Evolutionary conservation across 2,888 invertebrate species (phyloP), one percentile per base, ranked within the genome.

Genomic region (Drosophila subsilvestris): DNA sequence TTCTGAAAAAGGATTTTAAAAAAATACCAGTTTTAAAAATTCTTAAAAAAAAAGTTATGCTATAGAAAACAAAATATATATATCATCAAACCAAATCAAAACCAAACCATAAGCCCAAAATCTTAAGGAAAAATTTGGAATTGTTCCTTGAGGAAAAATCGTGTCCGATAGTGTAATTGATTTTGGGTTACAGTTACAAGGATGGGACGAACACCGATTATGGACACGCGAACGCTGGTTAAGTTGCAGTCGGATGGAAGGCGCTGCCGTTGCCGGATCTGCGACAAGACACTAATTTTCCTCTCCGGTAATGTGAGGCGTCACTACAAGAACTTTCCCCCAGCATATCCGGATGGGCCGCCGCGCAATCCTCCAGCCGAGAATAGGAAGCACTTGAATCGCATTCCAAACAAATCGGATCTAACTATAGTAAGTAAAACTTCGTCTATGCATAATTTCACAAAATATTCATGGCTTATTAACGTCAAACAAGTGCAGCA

Each of bases 291-390:
- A 10, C 42, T 62, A n/a, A 54, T 18, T 20, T 48, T 20, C 29
- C 56, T 37, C 4, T 29, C 55, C 47, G 47, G 55, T 5, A 62
- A 62, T 62, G 54, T 62, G 18, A 25, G 43, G 3, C 42, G 62
- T 4, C 62, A 56, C 48, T 62, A 56, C 6, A 48, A 42, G 14
- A 62, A 25, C 20, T 47, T 20, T 20, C 47, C 27, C 62, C 2
- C 20, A 37, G 37, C n/a, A 56, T 27, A 37, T 47, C 10, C 55
- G 29, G 29, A 55, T 12, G 32, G 45, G 32, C 9, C 32, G 14
- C 3, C 25, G 22, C 43, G 43, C 5, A 44, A 32, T 14, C 18
- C 20, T 6, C 42, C 32, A 32, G 48, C 1, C 48, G 37, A 37
- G 37, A 37, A 37, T 37, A 37, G n/a, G 37, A 37, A 37, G 14